Base-by-base conservation (phyloP, 2,797 vertebrate genomes). In the Pachyuromys duprasi region DNA sequence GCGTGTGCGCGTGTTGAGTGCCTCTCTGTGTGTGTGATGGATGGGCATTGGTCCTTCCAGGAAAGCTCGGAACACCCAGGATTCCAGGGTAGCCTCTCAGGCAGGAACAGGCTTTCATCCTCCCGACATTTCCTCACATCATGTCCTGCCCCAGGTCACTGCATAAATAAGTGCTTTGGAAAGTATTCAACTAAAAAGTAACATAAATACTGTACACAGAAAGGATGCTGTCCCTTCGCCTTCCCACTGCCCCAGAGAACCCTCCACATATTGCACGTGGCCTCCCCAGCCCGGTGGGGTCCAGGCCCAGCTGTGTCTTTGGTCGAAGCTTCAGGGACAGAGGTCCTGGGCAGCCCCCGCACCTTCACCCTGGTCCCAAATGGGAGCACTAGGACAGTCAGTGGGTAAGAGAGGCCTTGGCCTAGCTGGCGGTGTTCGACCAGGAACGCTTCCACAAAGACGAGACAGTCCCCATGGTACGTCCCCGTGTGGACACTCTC, bases 191-290 rank as follows among this genome's bases (percentile, higher is more conserved):
- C 95, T 94, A 97, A 98, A 99, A 98, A 98, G 98, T 97, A 98
- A 99, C 98, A 99, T 99, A 99, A 99, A 99, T 99, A 99, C 99
- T 99, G 99, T 99, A 99, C 97, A 97, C 0, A 86, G 97, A 94
- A 97, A 97, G 93, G 96, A 36, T 84, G 92, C 86, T 76, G 14
- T 78, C 84, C 65, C 93, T 72, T 3, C 62, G 96, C 72, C 94
- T 86, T 67, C 91, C 95, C 78, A 15, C 69, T 92, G 97, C 92
- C 94, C 93, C 83, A 63, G 94, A 95, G 93, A 90, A 87, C 95
- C 95, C 92, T 96, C 93, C 89, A 89, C 93, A 96, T 98, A 98
- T 97, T 98, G 97, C 97, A 98, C 97, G 95, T 95, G 96, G 96
- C 95, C 96, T 93, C 91, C 90, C 97, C 80, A 96, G 93, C 87